phyloP scores from a whole-genome alignment of 1,140 invertebrate genomes.

The Solenopsis fugax region DNA sequence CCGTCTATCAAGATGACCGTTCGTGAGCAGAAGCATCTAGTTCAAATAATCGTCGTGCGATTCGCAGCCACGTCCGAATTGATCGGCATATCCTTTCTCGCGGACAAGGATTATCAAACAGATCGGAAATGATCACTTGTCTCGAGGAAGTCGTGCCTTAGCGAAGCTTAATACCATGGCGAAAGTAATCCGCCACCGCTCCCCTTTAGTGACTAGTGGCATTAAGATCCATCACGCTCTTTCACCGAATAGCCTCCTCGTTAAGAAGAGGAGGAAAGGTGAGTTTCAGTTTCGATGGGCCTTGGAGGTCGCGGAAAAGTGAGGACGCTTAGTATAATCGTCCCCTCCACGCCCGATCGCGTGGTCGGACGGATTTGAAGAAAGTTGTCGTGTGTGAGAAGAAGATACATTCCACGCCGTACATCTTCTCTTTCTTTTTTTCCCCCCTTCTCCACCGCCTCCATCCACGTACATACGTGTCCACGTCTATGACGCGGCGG shows the following conservation, averaged over 20 bases:
- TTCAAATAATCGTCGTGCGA: not conserved
- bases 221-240: slow-evolving; percentile 56
- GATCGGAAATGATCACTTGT: slow-evolving; percentile 40
- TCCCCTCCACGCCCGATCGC: slow-evolving; percentile 61
- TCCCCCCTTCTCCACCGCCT: not conserved
- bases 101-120: slow-evolving; percentile 26
- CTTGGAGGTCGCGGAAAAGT: slow-evolving; percentile 79
- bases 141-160: slow-evolving; percentile 38
- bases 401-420: not conserved
- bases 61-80: not conserved
- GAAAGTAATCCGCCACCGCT: slow-evolving; percentile 45
- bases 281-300: slow-evolving; percentile 77
- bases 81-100: not conserved
- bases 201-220: not conserved
- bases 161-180: not conserved
- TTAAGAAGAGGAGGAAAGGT: slow-evolving; percentile 62
- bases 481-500: not conserved
- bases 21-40: not conserved
- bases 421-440: slow-evolving; percentile 32
- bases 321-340: slow-evolving; percentile 71
- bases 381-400: slow-evolving; percentile 65
- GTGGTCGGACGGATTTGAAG: slow-evolving; percentile 68
- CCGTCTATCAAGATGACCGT: not conserved
- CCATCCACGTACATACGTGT: not conserved
- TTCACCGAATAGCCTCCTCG: slow-evolving; percentile 68